phyloP scores from a whole-genome alignment of 2,888 invertebrate species.

The Lepetodrilus schrolli region DNA sequence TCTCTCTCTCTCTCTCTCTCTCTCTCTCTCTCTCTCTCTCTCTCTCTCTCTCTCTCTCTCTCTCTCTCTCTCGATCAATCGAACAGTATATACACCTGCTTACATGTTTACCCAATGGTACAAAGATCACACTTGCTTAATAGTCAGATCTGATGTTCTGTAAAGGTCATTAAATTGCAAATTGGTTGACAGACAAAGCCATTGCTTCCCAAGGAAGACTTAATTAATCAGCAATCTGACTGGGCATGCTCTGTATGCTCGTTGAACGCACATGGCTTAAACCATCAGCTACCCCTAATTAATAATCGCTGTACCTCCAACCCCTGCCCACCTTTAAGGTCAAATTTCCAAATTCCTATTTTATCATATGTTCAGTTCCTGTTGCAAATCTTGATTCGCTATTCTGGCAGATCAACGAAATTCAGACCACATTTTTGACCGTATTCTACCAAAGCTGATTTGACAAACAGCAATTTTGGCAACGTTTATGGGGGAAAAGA shows the following conservation, averaged over 20 bases:
- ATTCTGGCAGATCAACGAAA: neutral
- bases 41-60: constrained; percentile 35
- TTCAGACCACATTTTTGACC: neutral
- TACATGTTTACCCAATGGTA: too few species aligned
- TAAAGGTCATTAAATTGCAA: neutral
- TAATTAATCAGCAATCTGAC: neutral
- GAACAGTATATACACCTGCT: constrained; percentile 17
- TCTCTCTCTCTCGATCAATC: too few species aligned
- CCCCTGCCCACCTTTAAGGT: neutral
- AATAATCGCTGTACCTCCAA: neutral
- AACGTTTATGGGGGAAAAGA: neutral
- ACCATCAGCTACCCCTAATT: neutral
- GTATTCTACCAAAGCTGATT: neutral
- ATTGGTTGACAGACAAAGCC: neutral
- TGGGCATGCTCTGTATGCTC: neutral
- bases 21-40: constrained; percentile 34
- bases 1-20: constrained; percentile 28
- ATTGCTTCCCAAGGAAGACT: neutral
- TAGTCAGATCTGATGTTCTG: neutral
- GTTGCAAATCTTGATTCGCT: neutral
- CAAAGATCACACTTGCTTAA: too few species aligned
- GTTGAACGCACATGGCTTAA: neutral
- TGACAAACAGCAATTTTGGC: constrained; percentile 3
- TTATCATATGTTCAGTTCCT: neutral
- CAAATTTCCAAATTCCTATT: neutral